phyloP scores from a whole-genome alignment of 2,888 invertebrate species.

The Tetragonisca angustula region DNA sequence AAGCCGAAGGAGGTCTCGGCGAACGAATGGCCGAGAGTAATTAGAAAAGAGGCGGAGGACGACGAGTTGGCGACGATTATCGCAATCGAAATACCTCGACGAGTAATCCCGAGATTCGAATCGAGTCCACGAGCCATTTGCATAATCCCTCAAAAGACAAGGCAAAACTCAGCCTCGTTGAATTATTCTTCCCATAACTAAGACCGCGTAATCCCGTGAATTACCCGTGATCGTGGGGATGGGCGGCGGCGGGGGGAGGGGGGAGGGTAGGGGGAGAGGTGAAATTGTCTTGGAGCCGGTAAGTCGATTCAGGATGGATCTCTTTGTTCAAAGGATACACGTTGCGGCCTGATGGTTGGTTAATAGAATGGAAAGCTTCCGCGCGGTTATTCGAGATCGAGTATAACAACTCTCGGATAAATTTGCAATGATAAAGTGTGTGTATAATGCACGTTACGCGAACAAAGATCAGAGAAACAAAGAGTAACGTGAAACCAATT shows the following conservation, averaged over 20 bases:
- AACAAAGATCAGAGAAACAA: neutral
- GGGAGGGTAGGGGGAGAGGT: neutral
- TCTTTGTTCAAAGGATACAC: conserved; percentile 6
- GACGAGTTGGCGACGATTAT: conserved; percentile 61
- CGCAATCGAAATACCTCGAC: conserved; percentile 65
- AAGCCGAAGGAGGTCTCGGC: neutral
- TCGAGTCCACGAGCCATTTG: conserved; percentile 54
- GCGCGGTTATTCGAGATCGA: no score
- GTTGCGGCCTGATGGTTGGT: neutral
- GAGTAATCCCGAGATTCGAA: conserved; percentile 68
- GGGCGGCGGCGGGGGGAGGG: no score
- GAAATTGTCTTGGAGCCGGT: conserved; percentile 10
- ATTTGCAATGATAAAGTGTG: conserved; percentile 1
- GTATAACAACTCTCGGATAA: neutral
- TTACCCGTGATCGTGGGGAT: conserved; percentile 5
- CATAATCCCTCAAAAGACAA: conserved; percentile 69
- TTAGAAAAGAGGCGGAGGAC: conserved; percentile 53
- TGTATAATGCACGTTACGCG: neutral
- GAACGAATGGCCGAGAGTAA: conserved; percentile 51
- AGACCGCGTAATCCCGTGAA: conserved; percentile 57
- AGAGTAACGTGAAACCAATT: conserved; percentile 1
- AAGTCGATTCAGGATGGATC: neutral
- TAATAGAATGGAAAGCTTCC: neutral
- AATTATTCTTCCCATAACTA: conserved; percentile 58
- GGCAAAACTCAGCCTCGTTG: conserved; percentile 57